A percentile compares a stretch with the other conserved stretches of the same genome.
These are phyloP conservation scores for Streptopelia turtur DNA, from an alignment of 2,797 vertebrate genomes.

Conservation along the genomic window DNA sequence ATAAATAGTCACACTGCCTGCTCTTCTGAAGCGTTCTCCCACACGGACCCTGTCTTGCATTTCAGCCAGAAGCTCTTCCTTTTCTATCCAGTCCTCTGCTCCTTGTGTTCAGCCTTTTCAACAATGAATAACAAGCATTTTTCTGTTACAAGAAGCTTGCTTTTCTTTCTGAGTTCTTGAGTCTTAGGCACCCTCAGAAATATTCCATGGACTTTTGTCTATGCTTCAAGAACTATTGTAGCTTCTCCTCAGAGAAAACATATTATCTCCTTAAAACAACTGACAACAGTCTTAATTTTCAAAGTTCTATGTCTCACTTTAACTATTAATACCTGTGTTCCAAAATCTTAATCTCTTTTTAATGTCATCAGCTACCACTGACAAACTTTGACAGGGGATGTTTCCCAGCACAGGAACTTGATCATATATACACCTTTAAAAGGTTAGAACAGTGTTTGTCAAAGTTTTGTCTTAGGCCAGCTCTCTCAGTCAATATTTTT, in stretches of 20 bases:
- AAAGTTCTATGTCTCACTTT: background rate
- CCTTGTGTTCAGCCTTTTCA: background rate
- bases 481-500: background rate
- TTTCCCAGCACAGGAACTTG: background rate
- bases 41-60: background rate
- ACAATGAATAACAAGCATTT: background rate
- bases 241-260: background rate
- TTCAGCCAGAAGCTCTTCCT: background rate
- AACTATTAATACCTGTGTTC: background rate
- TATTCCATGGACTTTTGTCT: background rate
- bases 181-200: background rate
- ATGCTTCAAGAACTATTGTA: background rate
- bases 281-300: background rate
- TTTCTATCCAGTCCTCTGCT: background rate
- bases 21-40: background rate
- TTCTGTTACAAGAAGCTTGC: background rate
- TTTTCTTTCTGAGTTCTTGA: background rate
- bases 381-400: background rate
- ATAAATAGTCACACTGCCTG: background rate
- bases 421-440: background rate
- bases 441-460: background rate
- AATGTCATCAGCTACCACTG: background rate
- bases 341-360: background rate
- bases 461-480: background rate
- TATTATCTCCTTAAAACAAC: background rate